Evolutionary conservation across 2,888 invertebrate genomes (phyloP).

Genomic region (Cremastinae sp.): DNA sequence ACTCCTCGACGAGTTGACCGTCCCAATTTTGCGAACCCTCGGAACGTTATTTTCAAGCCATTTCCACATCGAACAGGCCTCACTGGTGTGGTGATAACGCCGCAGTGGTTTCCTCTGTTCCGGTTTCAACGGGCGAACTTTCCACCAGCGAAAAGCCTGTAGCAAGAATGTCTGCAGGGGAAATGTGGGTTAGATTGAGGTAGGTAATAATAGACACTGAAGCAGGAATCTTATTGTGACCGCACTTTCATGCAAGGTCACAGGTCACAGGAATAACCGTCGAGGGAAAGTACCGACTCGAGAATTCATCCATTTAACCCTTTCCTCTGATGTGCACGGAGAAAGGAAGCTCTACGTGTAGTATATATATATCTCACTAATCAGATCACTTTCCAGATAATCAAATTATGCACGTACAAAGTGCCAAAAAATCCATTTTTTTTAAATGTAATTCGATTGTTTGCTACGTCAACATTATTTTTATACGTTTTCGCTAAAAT

Average conservation of each 20-base stretch:
- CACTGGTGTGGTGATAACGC: slow-evolving; percentile 35
- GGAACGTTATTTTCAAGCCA: slow-evolving; percentile 64
- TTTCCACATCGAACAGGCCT: slow-evolving; percentile 58
- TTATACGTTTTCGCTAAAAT: no score
- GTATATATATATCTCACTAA: slow-evolving; percentile 27
- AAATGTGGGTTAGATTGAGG: slow-evolving; percentile 54
- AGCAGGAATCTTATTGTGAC: slow-evolving; percentile 38
- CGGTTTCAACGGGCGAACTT: slow-evolving; percentile 25
- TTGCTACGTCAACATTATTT: no score
- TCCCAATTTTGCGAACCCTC: slow-evolving; percentile 15
- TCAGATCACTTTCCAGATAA: slow-evolving; percentile 46
- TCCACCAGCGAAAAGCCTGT: slow-evolving; percentile 38
- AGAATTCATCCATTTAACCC: background rate
- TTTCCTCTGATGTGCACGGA: slow-evolving; percentile 18
- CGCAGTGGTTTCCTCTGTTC: slow-evolving; percentile 41
- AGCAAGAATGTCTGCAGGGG: slow-evolving; percentile 3
- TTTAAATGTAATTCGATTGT: no score
- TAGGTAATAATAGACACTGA: slow-evolving; percentile 29
- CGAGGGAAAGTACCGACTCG: slow-evolving; percentile 16
- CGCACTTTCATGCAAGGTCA: slow-evolving; percentile 48
- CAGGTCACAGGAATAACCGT: slow-evolving; percentile 52
- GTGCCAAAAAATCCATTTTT: no score
- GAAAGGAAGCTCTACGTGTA: slow-evolving; percentile 18
- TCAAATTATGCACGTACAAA: slow-evolving; percentile 46
- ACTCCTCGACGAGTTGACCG: slow-evolving; percentile 34